Percentiles rank a stretch among this genome's conserved stretches.
Evolutionary conservation across 2,888 invertebrate species (phyloP).

Genomic region (Stenichneumon culpator): DNA sequence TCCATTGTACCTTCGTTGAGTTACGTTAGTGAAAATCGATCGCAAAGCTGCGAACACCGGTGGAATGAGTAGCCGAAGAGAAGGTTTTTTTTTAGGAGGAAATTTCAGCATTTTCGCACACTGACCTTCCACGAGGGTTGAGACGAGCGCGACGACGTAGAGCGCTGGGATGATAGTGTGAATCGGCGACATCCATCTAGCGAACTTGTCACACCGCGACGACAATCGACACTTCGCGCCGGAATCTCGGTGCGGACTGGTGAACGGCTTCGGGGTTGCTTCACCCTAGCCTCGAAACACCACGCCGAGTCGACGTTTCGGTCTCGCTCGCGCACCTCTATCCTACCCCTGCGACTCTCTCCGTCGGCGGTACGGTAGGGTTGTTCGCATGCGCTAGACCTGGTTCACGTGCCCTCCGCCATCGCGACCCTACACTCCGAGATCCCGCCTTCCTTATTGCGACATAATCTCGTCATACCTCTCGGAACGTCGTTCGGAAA

Average conservation of each 20-base stretch:
- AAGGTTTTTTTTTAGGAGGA: background rate
- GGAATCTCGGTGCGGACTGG: conserved; percentile 83
- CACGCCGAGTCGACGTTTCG: conserved; percentile 58
- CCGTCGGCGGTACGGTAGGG: conserved; percentile 40
- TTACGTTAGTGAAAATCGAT: background rate
- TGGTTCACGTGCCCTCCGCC: conserved; percentile 81
- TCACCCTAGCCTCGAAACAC: conserved; percentile 60
- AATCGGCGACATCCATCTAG: conserved; percentile 84
- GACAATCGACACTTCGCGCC: conserved; percentile 80
- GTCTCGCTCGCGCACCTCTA: conserved; percentile 34
- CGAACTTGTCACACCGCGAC: conserved; percentile 81
- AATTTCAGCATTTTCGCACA: conserved; percentile 70
- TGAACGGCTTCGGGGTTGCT: conserved; percentile 58
- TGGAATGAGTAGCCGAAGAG: background rate
- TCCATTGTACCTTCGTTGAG: background rate
- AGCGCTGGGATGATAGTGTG: conserved; percentile 79
- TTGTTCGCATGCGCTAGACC: conserved; percentile 81
- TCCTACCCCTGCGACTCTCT: conserved; percentile 7
- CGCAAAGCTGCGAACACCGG: background rate
- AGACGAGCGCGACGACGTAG: conserved; percentile 77
- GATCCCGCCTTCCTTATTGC: conserved; percentile 80
- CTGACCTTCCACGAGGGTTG: conserved; percentile 81
- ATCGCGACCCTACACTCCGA: conserved; percentile 72
- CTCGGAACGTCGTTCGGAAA: conserved; percentile 27
- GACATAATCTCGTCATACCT: conserved; percentile 43